phyloP scores from a whole-genome alignment of 2,888 invertebrate species.

The Atherix ibis region DNA sequence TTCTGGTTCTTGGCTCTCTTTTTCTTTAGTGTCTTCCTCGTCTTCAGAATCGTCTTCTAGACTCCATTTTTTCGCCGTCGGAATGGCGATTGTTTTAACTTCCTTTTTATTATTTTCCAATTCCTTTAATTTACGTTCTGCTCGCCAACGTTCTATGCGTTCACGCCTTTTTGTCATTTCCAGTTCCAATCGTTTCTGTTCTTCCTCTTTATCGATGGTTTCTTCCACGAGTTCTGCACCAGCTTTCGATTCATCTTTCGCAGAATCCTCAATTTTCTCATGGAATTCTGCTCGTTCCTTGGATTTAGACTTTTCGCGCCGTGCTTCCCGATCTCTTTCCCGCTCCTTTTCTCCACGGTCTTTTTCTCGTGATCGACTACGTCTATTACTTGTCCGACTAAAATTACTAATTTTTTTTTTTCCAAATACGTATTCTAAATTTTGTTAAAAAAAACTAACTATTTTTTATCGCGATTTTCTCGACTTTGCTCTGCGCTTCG shows the following conservation, averaged over 20 bases:
- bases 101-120: constrained; percentile 66
- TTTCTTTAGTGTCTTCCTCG: constrained; percentile 41
- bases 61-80: constrained; percentile 74
- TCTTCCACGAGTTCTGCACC: constrained; percentile 30
- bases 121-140: constrained; percentile 80
- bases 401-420: too few relatives aligned
- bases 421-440: too few relatives aligned
- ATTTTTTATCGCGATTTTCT: too few relatives aligned
- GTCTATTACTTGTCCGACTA: too few relatives aligned
- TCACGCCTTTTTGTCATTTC: constrained; percentile 95
- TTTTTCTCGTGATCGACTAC: constrained; percentile 32
- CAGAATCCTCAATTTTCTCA: constrained; percentile 12
- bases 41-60: constrained; percentile 93
- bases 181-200: constrained; percentile 73
- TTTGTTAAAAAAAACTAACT: too few relatives aligned
- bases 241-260: constrained; percentile 12
- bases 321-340: constrained; percentile 23
- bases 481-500: too few relatives aligned
- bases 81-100: constrained; percentile 46
- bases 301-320: constrained; percentile 13
- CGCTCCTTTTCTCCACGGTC: constrained; percentile 41
- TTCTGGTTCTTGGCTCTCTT: constrained; percentile 17
- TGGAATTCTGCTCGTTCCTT: constrained; percentile 13
- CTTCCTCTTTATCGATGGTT: constrained; percentile 60
- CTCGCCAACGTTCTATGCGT: constrained; percentile 90